Percentiles rank a stretch among this genome's conserved stretches.
phyloP scores from a whole-genome alignment of 2,888 invertebrate genomes.

The Electrophaes corylata region DNA sequence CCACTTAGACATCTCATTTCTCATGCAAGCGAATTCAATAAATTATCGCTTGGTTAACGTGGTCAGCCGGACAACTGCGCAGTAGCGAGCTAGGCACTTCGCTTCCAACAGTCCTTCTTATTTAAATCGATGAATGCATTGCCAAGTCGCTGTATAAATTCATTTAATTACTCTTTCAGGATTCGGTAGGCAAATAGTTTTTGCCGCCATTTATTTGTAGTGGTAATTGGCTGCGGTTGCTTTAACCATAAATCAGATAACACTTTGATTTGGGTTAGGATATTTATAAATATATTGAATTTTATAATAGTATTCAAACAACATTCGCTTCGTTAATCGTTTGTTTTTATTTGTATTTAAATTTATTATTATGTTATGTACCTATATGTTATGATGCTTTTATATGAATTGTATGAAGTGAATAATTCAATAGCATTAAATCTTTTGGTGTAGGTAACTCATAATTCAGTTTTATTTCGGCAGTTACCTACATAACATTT shows the following conservation, averaged over 20 bases:
- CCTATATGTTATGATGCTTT: no score
- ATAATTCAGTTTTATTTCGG: neutral
- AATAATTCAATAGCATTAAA: no score
- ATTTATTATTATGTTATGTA: no score
- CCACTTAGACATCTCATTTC: conserved; percentile 53
- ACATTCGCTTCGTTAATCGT: no score
- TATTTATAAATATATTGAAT: no score
- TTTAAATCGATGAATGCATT: conserved; percentile 14
- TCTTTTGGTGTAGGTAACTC: neutral
- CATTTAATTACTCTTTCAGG: neutral
- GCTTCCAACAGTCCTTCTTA: conserved; percentile 24
- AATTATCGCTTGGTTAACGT: conserved; percentile 55
- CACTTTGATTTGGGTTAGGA: neutral
- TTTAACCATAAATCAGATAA: neutral
- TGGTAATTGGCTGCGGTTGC: neutral
- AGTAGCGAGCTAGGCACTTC: conserved; percentile 44
- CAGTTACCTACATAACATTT: conserved; percentile 19
- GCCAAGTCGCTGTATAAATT: conserved; percentile 13
- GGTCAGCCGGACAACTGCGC: conserved; percentile 54
- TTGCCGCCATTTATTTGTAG: neutral
- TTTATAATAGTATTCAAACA: no score
- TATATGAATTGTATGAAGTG: no score
- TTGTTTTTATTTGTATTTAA: no score
- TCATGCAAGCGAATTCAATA: conserved; percentile 60
- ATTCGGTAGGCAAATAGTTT: neutral